Evolutionary conservation across 2,113 vertebrate species (phyloP).

Genomic region (Macroglossus sobrinus): DNA sequence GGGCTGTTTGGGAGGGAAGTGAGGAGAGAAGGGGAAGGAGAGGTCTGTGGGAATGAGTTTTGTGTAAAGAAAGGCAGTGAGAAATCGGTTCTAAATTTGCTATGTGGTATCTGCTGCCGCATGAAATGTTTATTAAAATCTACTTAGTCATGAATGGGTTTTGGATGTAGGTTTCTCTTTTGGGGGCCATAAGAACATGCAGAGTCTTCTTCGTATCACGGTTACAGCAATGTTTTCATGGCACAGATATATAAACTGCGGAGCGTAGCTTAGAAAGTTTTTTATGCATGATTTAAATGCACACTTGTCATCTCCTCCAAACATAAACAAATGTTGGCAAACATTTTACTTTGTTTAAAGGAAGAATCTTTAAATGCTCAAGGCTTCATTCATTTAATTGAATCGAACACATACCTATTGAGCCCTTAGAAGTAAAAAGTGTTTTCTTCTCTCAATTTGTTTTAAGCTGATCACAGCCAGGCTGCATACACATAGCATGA

Average conservation of each 20-base stretch:
- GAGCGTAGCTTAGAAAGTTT: background rate
- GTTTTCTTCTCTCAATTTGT: background rate
- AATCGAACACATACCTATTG: background rate
- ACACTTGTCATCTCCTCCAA: background rate
- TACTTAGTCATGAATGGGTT: background rate
- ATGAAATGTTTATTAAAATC: background rate
- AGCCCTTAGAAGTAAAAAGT: background rate
- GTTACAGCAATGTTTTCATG: background rate
- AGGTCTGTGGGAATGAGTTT: background rate
- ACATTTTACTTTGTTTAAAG: background rate
- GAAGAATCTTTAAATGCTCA: background rate
- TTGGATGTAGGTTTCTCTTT: background rate
- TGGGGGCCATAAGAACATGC: background rate
- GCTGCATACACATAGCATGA: background rate
- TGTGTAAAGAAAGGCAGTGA: background rate
- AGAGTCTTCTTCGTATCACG: background rate
- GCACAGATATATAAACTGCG: background rate
- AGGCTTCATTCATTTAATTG: background rate
- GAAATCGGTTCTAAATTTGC: background rate
- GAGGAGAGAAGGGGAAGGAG: rapidly evolving
- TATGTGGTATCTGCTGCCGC: background rate
- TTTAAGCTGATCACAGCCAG: background rate
- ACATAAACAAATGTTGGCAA: background rate
- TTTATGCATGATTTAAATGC: background rate
- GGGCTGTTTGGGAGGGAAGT: background rate